Evolutionary conservation across 1,140 invertebrate species (phyloP), one percentile per base, ranked within the genome.

Genomic region (Samia ricini): DNA sequence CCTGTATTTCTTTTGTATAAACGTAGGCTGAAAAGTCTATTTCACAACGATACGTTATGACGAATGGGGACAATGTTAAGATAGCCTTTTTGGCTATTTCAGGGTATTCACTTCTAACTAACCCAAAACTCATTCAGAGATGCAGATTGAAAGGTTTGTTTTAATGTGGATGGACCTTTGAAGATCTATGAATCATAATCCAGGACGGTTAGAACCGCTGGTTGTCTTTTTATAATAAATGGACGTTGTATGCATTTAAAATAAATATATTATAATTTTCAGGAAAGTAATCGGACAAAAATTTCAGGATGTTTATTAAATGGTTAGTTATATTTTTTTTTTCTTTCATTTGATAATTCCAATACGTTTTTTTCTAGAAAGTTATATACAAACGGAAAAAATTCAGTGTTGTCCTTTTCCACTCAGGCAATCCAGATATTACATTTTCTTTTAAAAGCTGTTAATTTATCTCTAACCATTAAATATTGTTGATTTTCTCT

Each of bases 1-100:
- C 15, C 54, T 55, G 15, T 1, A 24, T 55, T 55, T 24, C 22
- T 55, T 55, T 55, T 55, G 54, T 55, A 1, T 24, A 55, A 55
- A 55, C 54, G n/a, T 24, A 51, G 49, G 49, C 49, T 51, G 18
- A 51, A 51, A 51, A 51, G 49, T 4, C 49, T 51, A 2, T 51
- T 51, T 51, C 49, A 51, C 19, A 20, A 7, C 12, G 49, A 36
- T 36, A 36, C 10, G 10, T 51, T 51, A 18, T 51, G 49, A 51
- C 49, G 18, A 51, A 51, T 51, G 49, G 49, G 18, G 20, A 15
- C 48, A 49, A 49, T 49, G 48, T 49, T 49, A 49, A 49, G 48
- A 49, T 49, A n/a, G 48, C 19, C 48, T 49, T 49, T 49, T 49
- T 49, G 48, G 48, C 48, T 3, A 49, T 49, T 49, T 51, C 49